Conservation (phyloP, 1,140 invertebrate species). For the Drosophila novamexicana region DNA sequence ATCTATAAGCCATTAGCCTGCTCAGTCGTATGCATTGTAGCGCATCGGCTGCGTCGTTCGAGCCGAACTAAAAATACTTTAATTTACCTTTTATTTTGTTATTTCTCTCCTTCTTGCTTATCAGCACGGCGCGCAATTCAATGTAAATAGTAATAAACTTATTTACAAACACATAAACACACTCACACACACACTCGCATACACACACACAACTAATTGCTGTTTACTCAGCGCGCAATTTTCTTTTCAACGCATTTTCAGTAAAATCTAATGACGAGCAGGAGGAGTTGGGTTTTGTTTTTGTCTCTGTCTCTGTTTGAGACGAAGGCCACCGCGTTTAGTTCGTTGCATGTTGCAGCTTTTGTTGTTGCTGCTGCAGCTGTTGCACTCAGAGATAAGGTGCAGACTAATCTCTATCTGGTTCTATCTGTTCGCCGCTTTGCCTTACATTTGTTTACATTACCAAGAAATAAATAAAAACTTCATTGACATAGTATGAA, state of each 20-base stretch:
- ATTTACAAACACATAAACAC: slow-evolving; percentile 25
- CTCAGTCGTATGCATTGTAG: slow-evolving; percentile 43
- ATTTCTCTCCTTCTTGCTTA: slow-evolving; percentile 50
- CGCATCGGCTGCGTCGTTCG: slow-evolving; percentile 44
- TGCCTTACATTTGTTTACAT: slow-evolving; percentile 64
- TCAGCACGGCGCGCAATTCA: slow-evolving; percentile 43
- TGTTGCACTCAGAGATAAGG: slow-evolving; percentile 49
- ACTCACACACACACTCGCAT: slow-evolving; percentile 40
- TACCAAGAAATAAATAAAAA: slow-evolving; percentile 74
- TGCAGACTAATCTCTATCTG: slow-evolving; percentile 65
- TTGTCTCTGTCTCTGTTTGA: slow-evolving; percentile 6
- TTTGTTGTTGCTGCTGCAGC: slow-evolving; percentile 18
- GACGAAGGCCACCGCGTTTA: slow-evolving; percentile 29
- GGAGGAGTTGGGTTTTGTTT: no score
- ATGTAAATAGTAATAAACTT: slow-evolving; percentile 44
- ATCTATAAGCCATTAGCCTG: slow-evolving; percentile 28
- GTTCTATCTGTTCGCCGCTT: slow-evolving; percentile 37
- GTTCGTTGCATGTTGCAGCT: slow-evolving; percentile 51
- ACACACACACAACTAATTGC: slow-evolving; percentile 65
- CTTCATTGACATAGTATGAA: slow-evolving; percentile 29
- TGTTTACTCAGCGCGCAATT: slow-evolving; percentile 76
- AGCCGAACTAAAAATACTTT: slow-evolving; percentile 53
- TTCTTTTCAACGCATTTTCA: slow-evolving; percentile 65
- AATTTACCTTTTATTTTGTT: slow-evolving; percentile 50
- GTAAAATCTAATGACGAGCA: not conserved